These are phyloP conservation scores for Cyphomyrus plagiostoma DNA, from an alignment of 2,113 vertebrate genomes.

Conservation along the genomic window DNA sequence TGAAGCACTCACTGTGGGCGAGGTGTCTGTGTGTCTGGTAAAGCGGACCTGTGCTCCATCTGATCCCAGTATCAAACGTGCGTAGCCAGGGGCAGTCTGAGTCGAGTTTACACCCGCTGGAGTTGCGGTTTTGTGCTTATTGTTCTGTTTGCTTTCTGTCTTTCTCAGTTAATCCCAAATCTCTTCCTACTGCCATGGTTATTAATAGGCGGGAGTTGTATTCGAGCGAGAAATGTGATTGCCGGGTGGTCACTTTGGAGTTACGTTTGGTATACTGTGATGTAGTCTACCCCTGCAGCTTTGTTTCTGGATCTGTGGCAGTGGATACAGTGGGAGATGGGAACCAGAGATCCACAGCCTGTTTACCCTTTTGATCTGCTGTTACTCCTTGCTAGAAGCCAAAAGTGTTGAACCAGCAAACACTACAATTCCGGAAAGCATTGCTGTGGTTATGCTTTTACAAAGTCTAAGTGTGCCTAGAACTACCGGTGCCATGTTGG, in stretches of 20 bases:
- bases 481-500: background rate
- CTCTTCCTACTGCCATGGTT: background rate
- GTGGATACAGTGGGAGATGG: background rate
- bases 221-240: background rate
- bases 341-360: background rate
- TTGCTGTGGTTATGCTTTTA: too few species aligned
- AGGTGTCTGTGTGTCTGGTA: constrained; percentile 17
- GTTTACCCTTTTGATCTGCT: background rate
- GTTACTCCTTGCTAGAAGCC: background rate
- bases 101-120: background rate
- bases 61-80: constrained; percentile 12
- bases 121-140: constrained; percentile 10
- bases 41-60: constrained; percentile 11
- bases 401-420: background rate
- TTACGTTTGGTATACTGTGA: background rate
- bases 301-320: background rate
- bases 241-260: background rate
- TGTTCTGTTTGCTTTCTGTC: background rate
- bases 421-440: background rate
- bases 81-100: constrained; percentile 23
- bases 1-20: constrained; percentile 19
- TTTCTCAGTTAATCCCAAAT: background rate
- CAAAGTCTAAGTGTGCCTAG: background rate
- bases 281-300: background rate
- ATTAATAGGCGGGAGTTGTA: background rate